Percentiles rank a stretch among this genome's conserved stretches.
These are phyloP conservation scores for Parochlus steinenii DNA, from an alignment of 2,888 invertebrate genomes.

Conservation along the genomic window DNA sequence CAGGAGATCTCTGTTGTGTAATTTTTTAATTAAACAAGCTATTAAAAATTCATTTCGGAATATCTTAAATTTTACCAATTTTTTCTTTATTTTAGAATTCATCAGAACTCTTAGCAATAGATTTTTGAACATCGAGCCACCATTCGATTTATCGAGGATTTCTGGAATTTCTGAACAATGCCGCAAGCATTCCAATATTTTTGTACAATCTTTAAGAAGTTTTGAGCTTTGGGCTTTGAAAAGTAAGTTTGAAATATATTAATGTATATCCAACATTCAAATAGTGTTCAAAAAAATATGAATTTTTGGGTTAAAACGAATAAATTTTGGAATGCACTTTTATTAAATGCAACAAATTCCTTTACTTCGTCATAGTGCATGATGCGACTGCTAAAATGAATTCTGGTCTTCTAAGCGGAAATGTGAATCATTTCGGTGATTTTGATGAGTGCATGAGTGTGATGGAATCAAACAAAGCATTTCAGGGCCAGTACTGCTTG, in stretches of 20 bases:
- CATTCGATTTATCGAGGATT: constrained; percentile 14
- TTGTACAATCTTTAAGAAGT: constrained; percentile 14
- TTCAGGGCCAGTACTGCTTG: constrained; percentile 44
- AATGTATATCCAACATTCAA: background rate
- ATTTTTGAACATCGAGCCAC: constrained; percentile 9
- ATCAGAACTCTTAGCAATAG: constrained; percentile 13
- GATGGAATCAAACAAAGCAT: background rate
- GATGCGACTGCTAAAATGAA: constrained; percentile 32
- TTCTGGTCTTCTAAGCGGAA: constrained; percentile 37
- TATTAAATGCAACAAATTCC: no score
- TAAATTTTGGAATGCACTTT: background rate
- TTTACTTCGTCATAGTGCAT: no score
- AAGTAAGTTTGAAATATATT: constrained; percentile 13
- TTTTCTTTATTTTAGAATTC: constrained; percentile 12
- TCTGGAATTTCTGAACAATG: constrained; percentile 13
- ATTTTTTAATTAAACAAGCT: background rate
- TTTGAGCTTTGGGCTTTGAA: constrained; percentile 16
- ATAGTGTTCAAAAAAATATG: background rate
- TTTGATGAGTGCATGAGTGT: constrained; percentile 32
- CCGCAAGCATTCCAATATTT: constrained; percentile 13
- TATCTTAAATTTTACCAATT: no score
- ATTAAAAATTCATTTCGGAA: background rate
- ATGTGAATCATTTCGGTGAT: constrained; percentile 39
- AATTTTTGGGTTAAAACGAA: background rate
- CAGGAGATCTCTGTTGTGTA: no score